Conservation (phyloP, 2,888 invertebrate genomes). For the Marronus borbonicus region DNA sequence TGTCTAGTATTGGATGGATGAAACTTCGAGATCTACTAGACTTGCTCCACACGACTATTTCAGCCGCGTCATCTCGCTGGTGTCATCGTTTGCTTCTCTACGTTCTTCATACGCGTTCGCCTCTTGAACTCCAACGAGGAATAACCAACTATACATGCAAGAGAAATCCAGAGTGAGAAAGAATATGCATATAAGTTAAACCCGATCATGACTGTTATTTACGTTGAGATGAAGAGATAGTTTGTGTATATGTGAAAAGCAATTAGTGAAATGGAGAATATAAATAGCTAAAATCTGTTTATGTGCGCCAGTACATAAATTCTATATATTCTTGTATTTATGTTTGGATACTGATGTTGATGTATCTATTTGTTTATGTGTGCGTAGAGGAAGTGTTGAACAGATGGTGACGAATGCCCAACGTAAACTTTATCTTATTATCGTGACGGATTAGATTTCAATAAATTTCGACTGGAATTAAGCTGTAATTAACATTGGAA, state of each 20-base stretch:
- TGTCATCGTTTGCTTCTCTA: slow-evolving; percentile 24
- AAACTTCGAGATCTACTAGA: neutral
- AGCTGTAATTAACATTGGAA: too few relatives aligned
- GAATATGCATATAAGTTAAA: neutral
- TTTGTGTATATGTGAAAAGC: slow-evolving; percentile 7
- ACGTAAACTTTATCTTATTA: neutral
- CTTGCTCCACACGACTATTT: neutral
- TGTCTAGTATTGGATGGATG: slow-evolving; percentile 20
- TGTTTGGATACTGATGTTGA: neutral
- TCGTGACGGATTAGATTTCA: too few relatives aligned
- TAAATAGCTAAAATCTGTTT: slow-evolving; percentile 25
- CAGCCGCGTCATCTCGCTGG: slow-evolving; percentile 22
- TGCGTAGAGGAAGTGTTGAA: slow-evolving; percentile 1
- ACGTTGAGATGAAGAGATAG: slow-evolving; percentile 4
- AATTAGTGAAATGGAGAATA: slow-evolving; percentile 30
- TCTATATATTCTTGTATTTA: neutral
- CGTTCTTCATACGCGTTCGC: neutral
- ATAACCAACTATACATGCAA: neutral
- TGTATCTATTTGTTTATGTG: neutral
- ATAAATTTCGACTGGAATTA: neutral
- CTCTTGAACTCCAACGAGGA: neutral
- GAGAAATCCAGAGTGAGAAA: neutral
- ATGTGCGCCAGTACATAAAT: neutral
- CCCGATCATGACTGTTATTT: neutral
- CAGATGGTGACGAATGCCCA: slow-evolving; percentile 14